Evolutionary conservation across 2,113 vertebrate genomes (phyloP), one percentile per base, ranked within the genome.

Genomic region (Myocastor coypus): DNA sequence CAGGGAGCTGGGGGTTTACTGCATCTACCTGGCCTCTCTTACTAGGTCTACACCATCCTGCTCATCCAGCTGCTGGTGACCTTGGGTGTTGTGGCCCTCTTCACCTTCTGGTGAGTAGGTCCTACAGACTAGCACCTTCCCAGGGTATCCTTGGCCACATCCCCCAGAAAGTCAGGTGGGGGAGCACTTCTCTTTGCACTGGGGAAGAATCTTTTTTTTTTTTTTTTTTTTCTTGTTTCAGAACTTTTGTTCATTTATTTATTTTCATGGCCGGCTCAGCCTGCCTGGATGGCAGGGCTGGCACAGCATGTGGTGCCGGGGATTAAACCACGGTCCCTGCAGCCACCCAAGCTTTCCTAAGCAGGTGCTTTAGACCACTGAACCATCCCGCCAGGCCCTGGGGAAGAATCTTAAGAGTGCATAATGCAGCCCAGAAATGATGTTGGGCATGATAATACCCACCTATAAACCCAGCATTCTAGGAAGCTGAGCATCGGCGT

Each of bases 1-100:
- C 89, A 30, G 40, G 55, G 66, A 68, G 14, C 28, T 46, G 34
- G 20, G 17, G 24, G 52, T 50, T 83, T 28, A 32, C 26, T 10
- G 66, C 50, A 14, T 52, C 77, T 71, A 16, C 42, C 40, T 10
- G 7, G 26, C 52, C 63, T 5, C 55, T 95, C 10, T 13, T 7
- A 91, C 92, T 96, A 99, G 99, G 99, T 99, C 93, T 99, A 99
- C 0, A 89, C 98, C 95, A 99, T 99, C 96, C 98, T 99, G 93
- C 97, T 99, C 98, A 95, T 99, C 91, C 99, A 99, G 98, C 98
- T 99, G 77, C 96, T 99, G 97, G 98, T 99, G 94, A 99, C 99
- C 0, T 66, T 99, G 0, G 96, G 98, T 20, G 98, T 99, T 5
- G 99, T 99, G 97, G 98, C 99, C 96, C 97, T 99, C 96, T 99